These are phyloP conservation scores for Acrossocheilus wenchowensis DNA, from an alignment of 2,797 vertebrate species.

Conservation along the genomic window DNA sequence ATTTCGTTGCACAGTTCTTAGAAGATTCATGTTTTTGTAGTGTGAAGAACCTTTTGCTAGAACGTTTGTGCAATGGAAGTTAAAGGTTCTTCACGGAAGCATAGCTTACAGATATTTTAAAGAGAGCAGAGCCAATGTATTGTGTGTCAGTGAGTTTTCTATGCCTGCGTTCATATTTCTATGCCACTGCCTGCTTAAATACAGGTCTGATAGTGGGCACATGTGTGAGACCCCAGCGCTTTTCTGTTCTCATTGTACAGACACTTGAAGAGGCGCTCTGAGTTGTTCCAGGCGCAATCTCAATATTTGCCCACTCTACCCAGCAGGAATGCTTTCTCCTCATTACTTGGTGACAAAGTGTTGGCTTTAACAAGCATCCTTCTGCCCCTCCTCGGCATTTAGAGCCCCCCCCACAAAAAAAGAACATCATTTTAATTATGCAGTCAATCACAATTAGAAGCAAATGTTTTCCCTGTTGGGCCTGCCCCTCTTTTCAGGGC, in stretches of 20 bases:
- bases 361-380: slow-evolving; percentile 63
- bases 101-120: not conserved
- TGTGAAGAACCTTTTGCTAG: not conserved
- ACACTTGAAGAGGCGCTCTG: slow-evolving; percentile 63
- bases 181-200: slow-evolving; percentile 53
- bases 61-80: not conserved
- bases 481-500: slow-evolving; percentile 94
- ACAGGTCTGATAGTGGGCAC: slow-evolving; percentile 54
- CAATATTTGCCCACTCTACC: slow-evolving; percentile 67
- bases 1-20: not conserved
- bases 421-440: slow-evolving; percentile 99
- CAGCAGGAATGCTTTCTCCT: slow-evolving; percentile 68
- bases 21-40: not conserved
- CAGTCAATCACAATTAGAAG: slow-evolving; percentile 99
- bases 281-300: slow-evolving; percentile 62
- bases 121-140: not conserved
- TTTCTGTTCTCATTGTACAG: slow-evolving; percentile 62
- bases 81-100: not conserved
- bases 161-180: slow-evolving; percentile 47
- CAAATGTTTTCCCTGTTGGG: slow-evolving; percentile 99
- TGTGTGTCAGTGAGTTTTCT: slow-evolving; percentile 27
- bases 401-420: slow-evolving; percentile 86
- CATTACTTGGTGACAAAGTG: slow-evolving; percentile 67
- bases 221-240: slow-evolving; percentile 58
- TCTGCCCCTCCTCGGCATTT: slow-evolving; percentile 62